Evolutionary conservation across 2,888 invertebrate genomes (phyloP).

Genomic region (Heterodera filipjevi): DNA sequence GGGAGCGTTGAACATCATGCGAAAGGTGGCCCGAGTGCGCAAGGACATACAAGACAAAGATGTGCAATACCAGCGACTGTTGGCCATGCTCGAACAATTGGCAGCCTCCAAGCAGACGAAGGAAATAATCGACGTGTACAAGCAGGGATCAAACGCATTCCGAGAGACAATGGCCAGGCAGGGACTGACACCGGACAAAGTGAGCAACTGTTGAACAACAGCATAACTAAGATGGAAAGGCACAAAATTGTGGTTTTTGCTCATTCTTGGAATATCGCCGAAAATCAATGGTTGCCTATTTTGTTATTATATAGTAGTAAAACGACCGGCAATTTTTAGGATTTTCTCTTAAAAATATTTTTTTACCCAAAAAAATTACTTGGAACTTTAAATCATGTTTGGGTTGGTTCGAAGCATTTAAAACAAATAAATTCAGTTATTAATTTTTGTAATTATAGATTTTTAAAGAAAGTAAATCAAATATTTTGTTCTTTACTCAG

Average conservation of each 20-base stretch:
- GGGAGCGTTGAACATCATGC: constrained; percentile 48
- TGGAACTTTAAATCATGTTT: too few species aligned
- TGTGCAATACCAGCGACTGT: constrained; percentile 47
- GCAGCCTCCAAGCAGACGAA: constrained; percentile 57
- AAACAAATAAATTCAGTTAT: too few species aligned
- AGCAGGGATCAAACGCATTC: constrained; percentile 56
- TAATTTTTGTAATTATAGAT: too few species aligned
- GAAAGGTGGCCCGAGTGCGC: constrained; percentile 53
- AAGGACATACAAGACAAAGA: constrained; percentile 61
- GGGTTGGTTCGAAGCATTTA: too few species aligned
- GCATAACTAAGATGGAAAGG: too few species aligned
- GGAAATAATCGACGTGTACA: constrained; percentile 59
- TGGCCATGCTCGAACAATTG: constrained; percentile 57
- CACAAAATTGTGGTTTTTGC: neutral
- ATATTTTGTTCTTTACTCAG: too few species aligned
- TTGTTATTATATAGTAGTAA: too few species aligned
- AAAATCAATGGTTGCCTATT: too few species aligned
- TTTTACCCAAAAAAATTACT: too few species aligned
- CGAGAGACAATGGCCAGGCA: constrained; percentile 56
- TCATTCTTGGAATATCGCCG: neutral
- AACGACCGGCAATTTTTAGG: too few species aligned
- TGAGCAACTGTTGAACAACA: constrained; percentile 24
- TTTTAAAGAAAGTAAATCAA: too few species aligned
- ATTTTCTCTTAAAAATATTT: too few species aligned
- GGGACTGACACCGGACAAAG: constrained; percentile 58